These are phyloP conservation scores for Adelges cooleyi DNA, from an alignment of 1,140 invertebrate species.

Conservation along the genomic window DNA sequence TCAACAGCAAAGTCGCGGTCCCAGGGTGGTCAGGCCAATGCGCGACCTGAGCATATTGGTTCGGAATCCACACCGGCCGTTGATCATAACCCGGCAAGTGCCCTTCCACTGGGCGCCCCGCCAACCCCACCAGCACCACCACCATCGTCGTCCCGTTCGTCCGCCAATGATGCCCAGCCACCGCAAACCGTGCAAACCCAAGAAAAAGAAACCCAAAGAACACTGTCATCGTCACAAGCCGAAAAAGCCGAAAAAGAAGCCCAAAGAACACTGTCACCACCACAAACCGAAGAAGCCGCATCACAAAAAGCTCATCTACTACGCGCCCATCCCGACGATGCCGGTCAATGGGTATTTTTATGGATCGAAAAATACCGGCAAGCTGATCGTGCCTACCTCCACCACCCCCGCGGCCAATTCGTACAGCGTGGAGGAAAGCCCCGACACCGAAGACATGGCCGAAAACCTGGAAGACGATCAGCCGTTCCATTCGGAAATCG, in stretches of 20 bases:
- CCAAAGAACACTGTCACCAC: neutral
- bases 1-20: neutral
- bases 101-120: neutral
- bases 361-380: neutral
- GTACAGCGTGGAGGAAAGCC: neutral
- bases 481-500: neutral
- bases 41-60: conserved; percentile 15
- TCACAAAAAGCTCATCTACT: conserved; percentile 5
- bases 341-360: neutral
- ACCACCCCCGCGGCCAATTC: too few species aligned
- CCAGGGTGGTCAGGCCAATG: neutral
- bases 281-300: neutral
- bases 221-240: neutral
- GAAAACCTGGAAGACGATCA: neutral
- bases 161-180: neutral
- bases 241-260: conserved; percentile 13
- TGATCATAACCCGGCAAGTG: neutral
- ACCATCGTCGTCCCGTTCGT: neutral
- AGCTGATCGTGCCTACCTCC: neutral
- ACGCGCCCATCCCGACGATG: neutral
- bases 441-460: neutral
- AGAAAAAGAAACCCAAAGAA: neutral
- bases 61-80: neutral
- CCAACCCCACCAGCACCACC: neutral
- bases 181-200: conserved; percentile 15